Base-by-base conservation (phyloP, 2,113 vertebrate genomes). In the Corythornis madagascariensis region DNA sequence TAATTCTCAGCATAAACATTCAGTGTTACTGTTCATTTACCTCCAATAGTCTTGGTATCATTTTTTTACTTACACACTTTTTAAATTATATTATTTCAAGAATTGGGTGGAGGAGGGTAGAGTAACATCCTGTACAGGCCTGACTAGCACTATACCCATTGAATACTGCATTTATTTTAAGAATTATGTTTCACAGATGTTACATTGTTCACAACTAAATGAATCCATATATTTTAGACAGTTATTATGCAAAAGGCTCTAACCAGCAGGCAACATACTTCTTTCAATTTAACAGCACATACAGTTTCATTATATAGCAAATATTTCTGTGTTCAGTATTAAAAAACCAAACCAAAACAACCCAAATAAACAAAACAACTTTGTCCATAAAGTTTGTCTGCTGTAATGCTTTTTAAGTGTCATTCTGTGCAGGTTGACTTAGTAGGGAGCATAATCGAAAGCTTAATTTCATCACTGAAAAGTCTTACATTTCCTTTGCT, bases 121-220 rank as follows among this genome's bases (percentile, higher is more conserved):
- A 79, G 63, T 75, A 95, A 94, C 85, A 92, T 95, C 91, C 92
- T 92, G 86, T 82, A 75, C 82, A 86, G 55, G 55, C 28, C 73
- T 89, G 55, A 88, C 38, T 77, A 81, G 57, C 2, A 7, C 42
- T 66, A 67, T 48, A 75, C 12, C 56, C 91, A 92, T 42, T 93
- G 67, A 94, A 93, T 84, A 83, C 57, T 38, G 61, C 35, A 79
- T 81, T 89, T 88, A 95, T 93, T 96, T 93, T 95, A 94, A 84
- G 88, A 93, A 83, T 65, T 35, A 40, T 64, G 90, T 86, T 96
- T 90, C 92, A 95, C 92, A 96, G 92, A 93, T 77, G 53, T 88
- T 90, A 84, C 66, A 96, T 88, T 95, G 92, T 94, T 93, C 90
- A 90, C 48, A 90, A 64, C 61, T 94, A 94, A 90, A 94, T 81